Evolutionary conservation across 2,113 vertebrate species (phyloP).

Genomic region (Brevimyrus niger): DNA sequence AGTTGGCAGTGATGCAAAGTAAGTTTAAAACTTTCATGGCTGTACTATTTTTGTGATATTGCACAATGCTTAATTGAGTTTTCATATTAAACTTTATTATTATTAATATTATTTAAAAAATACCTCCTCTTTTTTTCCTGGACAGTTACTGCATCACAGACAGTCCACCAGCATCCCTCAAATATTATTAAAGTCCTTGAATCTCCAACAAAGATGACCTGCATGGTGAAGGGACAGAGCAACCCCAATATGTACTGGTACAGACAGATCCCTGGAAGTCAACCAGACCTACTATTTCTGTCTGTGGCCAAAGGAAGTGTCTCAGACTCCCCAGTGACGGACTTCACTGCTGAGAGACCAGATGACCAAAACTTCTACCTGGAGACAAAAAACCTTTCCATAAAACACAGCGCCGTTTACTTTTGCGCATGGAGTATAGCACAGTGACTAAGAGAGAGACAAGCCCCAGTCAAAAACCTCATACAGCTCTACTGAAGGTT

Average conservation of each 20-base stretch:
- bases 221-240: not conserved
- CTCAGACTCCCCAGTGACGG: not conserved
- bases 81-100: not conserved
- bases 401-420: not conserved
- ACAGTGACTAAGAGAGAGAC: not conserved
- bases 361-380: not conserved
- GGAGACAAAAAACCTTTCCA: not conserved
- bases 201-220: not conserved
- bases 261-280: not conserved
- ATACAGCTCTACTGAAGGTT: not conserved
- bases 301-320: not conserved
- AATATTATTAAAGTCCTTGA: not conserved
- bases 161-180: not conserved
- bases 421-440: conserved; percentile 13
- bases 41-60: not conserved
- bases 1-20: not conserved
- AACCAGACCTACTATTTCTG: not conserved
- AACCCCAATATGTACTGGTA: conserved; percentile 11
- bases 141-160: not conserved
- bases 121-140: not conserved
- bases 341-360: not conserved
- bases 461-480: conserved; percentile 8
- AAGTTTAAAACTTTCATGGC: not conserved
- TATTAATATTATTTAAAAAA: not conserved
- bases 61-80: not conserved